A percentile compares a stretch with the other conserved stretches of the same genome.
These are phyloP conservation scores for Plagodis pulveraria DNA, from an alignment of 2,888 invertebrate species.

Conservation along the genomic window DNA sequence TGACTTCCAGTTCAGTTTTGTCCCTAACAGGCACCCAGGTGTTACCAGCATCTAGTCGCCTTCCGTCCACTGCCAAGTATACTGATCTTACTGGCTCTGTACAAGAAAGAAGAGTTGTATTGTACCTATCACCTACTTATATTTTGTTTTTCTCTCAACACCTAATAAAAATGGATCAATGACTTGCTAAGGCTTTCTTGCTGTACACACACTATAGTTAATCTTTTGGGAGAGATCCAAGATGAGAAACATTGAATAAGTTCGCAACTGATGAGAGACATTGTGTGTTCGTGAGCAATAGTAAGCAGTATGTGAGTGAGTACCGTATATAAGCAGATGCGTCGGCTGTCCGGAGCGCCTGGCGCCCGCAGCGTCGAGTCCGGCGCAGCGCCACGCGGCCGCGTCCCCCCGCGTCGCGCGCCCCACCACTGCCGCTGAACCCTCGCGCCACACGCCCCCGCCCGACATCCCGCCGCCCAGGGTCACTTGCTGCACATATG, in stretches of 20 bases:
- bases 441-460: conserved; percentile 60
- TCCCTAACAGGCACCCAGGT: conserved; percentile 95
- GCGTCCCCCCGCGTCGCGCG: conserved; percentile 85
- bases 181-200: no score
- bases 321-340: conserved; percentile 68
- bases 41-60: conserved; percentile 93
- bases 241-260: background rate
- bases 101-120: background rate
- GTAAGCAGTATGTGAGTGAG: no score
- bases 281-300: background rate
- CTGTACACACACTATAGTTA: no score
- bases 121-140: no score
- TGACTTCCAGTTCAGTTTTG: conserved; percentile 91
- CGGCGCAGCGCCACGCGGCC: conserved; percentile 89
- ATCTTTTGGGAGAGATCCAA: no score
- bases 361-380: conserved; percentile 86
- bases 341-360: conserved; percentile 82
- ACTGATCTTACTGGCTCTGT: conserved; percentile 94
- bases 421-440: conserved; percentile 60
- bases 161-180: no score
- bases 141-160: no score
- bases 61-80: conserved; percentile 94
- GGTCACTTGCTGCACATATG: conserved; percentile 27
- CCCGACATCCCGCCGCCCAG: conserved; percentile 38
- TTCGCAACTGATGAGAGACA: background rate